These are phyloP conservation scores for Megalops atlanticus DNA, from an alignment of 2,113 vertebrate species.

Conservation along the genomic window DNA sequence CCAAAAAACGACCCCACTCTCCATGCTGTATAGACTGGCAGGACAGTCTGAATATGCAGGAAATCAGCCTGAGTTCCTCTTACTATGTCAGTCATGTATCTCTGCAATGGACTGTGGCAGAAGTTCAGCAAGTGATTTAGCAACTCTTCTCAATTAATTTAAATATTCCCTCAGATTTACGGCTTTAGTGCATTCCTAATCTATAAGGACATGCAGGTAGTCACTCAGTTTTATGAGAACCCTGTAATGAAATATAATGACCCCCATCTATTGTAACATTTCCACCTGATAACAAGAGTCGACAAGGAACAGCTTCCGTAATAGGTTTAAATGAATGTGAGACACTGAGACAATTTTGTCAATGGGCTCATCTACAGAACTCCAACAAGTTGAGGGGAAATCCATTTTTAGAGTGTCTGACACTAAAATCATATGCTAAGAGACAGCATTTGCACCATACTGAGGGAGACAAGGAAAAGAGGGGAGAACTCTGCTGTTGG, in stretches of 20 bases:
- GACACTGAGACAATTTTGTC: not conserved
- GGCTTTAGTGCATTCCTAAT: not conserved
- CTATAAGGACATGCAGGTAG: not conserved
- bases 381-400: not conserved
- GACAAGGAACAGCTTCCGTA: not conserved
- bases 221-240: not conserved
- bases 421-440: no score
- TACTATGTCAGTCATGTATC: no score
- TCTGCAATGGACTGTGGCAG: no score
- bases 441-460: no score
- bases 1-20: no score
- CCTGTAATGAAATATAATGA: conserved; percentile 19
- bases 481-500: no score
- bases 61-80: not conserved
- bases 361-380: not conserved
- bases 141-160: not conserved
- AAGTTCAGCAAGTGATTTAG: not conserved
- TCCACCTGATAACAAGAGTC: not conserved
- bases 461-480: no score
- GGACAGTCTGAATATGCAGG: not conserved
- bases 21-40: no score
- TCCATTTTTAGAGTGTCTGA: not conserved
- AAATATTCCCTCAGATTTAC: conserved; percentile 1
- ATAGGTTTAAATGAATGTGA: conserved; percentile 11
- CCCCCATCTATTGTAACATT: not conserved